phyloP scores from a whole-genome alignment of 1,140 invertebrate genomes.

The Homalodisca vitripennis region DNA sequence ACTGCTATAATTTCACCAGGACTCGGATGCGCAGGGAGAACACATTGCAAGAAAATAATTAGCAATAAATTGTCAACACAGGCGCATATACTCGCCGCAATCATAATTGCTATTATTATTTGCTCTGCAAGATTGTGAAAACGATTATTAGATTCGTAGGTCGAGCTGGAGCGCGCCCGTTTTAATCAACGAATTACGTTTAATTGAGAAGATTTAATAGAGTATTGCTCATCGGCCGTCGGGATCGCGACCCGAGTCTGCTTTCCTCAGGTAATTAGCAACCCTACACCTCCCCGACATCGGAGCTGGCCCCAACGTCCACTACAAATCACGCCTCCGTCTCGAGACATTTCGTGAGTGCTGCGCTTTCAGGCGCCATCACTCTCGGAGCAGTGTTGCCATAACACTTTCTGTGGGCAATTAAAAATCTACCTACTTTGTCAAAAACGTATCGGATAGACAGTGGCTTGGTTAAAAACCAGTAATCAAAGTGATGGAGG shows the following conservation, averaged over 20 bases:
- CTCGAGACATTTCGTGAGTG: no score
- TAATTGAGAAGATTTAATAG: slow-evolving; percentile 19
- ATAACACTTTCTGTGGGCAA: no score
- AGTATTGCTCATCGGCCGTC: not conserved
- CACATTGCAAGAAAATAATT: slow-evolving; percentile 28
- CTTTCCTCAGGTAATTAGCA: no score
- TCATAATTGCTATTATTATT: slow-evolving; percentile 28
- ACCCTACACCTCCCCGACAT: not conserved
- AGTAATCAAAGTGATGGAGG: no score
- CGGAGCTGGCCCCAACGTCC: not conserved
- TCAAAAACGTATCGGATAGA: no score
- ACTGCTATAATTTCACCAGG: slow-evolving; percentile 24
- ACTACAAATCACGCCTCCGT: not conserved
- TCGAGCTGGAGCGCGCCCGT: not conserved
- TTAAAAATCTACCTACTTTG: no score
- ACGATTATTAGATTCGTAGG: slow-evolving; percentile 22
- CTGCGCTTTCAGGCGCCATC: no score
- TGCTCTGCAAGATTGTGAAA: slow-evolving; percentile 28
- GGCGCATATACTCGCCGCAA: slow-evolving; percentile 6
- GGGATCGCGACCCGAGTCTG: no score
- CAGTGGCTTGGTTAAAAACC: no score
- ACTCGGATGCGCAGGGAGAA: slow-evolving; percentile 11
- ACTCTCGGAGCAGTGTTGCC: no score
- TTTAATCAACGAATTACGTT: slow-evolving; percentile 22
- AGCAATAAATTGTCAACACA: slow-evolving; percentile 28